These are phyloP conservation scores for Holcopasites calliopsidis DNA, from an alignment of 1,140 invertebrate genomes.

Conservation along the genomic window DNA sequence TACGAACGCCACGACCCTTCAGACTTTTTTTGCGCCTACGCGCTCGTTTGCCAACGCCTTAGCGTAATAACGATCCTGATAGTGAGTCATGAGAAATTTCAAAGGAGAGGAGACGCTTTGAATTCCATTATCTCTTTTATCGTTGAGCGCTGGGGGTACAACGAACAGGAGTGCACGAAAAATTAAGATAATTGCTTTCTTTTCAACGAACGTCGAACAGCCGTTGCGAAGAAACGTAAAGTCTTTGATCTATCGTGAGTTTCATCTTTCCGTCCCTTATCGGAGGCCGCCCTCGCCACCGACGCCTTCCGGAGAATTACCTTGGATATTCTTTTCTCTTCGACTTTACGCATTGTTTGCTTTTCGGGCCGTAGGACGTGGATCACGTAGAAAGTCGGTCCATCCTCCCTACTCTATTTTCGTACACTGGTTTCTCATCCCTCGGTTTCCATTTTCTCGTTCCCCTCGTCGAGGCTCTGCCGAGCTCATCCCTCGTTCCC, in stretches of 20 bases:
- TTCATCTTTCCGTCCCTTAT: not conserved
- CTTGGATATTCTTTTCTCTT: slow-evolving; percentile 19
- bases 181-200: slow-evolving; percentile 55
- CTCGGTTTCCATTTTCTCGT: not conserved
- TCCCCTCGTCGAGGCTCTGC: not conserved
- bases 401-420: slow-evolving; percentile 6
- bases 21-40: slow-evolving; percentile 52
- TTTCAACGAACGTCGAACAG: slow-evolving; percentile 41
- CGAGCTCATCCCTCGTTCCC: slow-evolving; percentile 7
- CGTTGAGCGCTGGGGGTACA: slow-evolving; percentile 10
- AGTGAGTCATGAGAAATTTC: slow-evolving; percentile 56
- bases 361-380: not conserved
- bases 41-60: slow-evolving; percentile 7
- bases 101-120: slow-evolving; percentile 32
- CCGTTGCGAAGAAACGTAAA: slow-evolving; percentile 22
- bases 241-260: not conserved
- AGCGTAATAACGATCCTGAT: slow-evolving; percentile 52
- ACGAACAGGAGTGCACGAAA: not conserved
- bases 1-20: not conserved
- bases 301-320: too few species aligned
- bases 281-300: too few species aligned
- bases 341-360: not conserved
- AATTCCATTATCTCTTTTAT: slow-evolving; percentile 47
- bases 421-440: not conserved
- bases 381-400: slow-evolving; percentile 40